Evolutionary conservation across 1,140 invertebrate genomes (phyloP).

Genomic region (Drosophila bifasciata): DNA sequence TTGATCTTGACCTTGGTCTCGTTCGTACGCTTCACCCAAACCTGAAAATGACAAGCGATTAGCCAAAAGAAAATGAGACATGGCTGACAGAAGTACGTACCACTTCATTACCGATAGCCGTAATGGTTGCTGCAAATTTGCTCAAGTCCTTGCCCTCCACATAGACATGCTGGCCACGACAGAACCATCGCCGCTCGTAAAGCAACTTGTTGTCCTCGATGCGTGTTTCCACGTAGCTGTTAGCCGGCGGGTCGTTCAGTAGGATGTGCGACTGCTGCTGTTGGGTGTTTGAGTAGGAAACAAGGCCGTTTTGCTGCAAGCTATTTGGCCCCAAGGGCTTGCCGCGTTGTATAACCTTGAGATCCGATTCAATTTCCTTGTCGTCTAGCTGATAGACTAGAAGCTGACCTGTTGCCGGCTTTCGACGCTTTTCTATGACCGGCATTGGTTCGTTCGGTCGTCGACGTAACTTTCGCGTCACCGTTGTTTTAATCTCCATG

Average conservation of each 20-base stretch:
- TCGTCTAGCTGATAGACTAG: constrained; percentile 95
- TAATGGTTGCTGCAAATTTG: constrained; percentile 93
- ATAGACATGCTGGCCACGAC: constrained; percentile 95
- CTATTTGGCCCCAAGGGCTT: constrained; percentile 83
- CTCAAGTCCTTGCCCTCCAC: constrained; percentile 94
- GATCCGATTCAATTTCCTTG: constrained; percentile 94
- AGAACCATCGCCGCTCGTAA: constrained; percentile 97
- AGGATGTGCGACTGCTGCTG: constrained; percentile 54
- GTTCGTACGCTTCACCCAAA: constrained; percentile 94
- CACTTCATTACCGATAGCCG: constrained; percentile 94
- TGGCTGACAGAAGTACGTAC: constrained; percentile 85
- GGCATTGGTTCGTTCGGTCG: constrained; percentile 97
- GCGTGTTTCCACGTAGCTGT: constrained; percentile 89
- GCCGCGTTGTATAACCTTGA: constrained; percentile 92
- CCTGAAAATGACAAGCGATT: constrained; percentile 86
- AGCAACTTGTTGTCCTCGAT: constrained; percentile 97
- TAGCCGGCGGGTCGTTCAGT: constrained; percentile 54
- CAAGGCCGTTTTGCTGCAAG: constrained; percentile 76
- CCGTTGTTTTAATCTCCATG: constrained; percentile 90
- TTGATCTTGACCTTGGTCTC: constrained; percentile 94
- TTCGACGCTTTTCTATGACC: constrained; percentile 92
- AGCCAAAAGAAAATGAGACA: background rate
- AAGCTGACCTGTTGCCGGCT: constrained; percentile 90
- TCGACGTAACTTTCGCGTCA: constrained; percentile 94
- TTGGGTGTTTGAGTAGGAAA: constrained; percentile 45